A percentile compares a stretch with the other conserved stretches of the same genome.
These are phyloP conservation scores for Trichomycterus rosablanca DNA, from an alignment of 2,113 vertebrate genomes.

Conservation along the genomic window DNA sequence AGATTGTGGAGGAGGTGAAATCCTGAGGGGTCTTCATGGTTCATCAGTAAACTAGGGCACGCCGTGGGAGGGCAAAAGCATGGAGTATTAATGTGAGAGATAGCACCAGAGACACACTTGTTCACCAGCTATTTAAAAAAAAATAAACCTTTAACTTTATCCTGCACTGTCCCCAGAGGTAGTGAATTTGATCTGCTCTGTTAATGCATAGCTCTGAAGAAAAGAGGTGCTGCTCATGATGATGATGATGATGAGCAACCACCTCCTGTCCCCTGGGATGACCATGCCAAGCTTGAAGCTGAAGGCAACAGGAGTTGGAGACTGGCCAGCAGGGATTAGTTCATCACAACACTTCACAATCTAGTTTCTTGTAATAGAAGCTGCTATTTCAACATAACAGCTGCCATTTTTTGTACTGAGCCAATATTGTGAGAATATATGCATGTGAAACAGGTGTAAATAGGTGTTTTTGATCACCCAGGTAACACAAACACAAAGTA, in stretches of 20 bases:
- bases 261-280: conserved; percentile 39
- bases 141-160: conserved; percentile 22
- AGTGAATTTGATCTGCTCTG: conserved; percentile 51
- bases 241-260: conserved; percentile 38
- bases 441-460: conserved; percentile 7
- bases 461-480: conserved; percentile 19
- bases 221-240: too few species aligned
- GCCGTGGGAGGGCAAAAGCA: background rate
- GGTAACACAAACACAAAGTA: conserved; percentile 35
- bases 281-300: conserved; percentile 8
- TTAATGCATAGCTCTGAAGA: conserved; percentile 23
- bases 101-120: conserved; percentile 27
- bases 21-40: conserved; percentile 31
- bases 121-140: too few species aligned
- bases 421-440: conserved; percentile 16
- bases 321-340: conserved; percentile 17
- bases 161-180: conserved; percentile 27
- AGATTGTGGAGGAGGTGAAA: conserved; percentile 18
- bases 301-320: background rate
- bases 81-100: conserved; percentile 9
- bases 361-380: conserved; percentile 16
- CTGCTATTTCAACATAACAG: conserved; percentile 32
- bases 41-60: conserved; percentile 39
- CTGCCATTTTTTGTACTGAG: conserved; percentile 28
- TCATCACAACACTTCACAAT: conserved; percentile 17